Percentiles rank a stretch among this genome's conserved stretches.
These are phyloP conservation scores for Andrena cerasifolii DNA, from an alignment of 1,140 invertebrate species.

Conservation along the genomic window DNA sequence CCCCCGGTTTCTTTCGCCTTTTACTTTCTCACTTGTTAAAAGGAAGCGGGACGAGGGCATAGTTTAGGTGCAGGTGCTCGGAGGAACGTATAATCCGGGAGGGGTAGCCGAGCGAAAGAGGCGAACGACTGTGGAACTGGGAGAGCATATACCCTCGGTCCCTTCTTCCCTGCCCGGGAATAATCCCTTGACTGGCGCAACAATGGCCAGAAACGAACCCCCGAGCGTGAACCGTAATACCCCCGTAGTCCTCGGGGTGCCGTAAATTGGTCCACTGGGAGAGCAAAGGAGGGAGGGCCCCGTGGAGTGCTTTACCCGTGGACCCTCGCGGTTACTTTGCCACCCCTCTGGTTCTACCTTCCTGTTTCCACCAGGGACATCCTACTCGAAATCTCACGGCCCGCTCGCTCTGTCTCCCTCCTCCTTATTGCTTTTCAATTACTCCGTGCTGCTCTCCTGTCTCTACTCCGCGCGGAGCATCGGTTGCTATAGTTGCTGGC, in stretches of 20 bases:
- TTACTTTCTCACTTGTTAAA: constrained; percentile 28
- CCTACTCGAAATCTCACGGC: constrained; percentile 41
- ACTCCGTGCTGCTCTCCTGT: constrained; percentile 2
- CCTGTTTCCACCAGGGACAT: constrained; percentile 34
- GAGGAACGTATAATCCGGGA: constrained; percentile 29
- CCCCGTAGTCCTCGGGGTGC: constrained; percentile 68
- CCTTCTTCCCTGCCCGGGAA: constrained; percentile 65
- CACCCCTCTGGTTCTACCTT: constrained; percentile 40
- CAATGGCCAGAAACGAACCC: constrained; percentile 77
- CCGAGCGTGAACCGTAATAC: constrained; percentile 72
- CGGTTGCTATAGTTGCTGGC: too few relatives aligned
- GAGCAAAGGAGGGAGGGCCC: constrained; percentile 41
- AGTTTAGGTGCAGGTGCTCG: constrained; percentile 49
- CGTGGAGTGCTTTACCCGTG: constrained; percentile 28
- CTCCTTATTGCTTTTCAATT: constrained; percentile 23
- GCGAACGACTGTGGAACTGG: constrained; percentile 35
- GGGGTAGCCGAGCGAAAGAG: constrained; percentile 27
- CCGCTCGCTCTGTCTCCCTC: constrained; percentile 12
- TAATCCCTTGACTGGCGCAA: constrained; percentile 74
- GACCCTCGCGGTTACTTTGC: constrained; percentile 62
- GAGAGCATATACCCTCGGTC: constrained; percentile 21
- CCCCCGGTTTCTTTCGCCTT: neutral
- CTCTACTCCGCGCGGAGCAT: neutral
- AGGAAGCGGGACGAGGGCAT: constrained; percentile 11
- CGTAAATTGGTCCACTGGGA: constrained; percentile 79